Percentiles rank a stretch among this genome's conserved stretches.
Conservation (phyloP, 2,797 vertebrate species). For the Halcyon smyrnensis region DNA sequence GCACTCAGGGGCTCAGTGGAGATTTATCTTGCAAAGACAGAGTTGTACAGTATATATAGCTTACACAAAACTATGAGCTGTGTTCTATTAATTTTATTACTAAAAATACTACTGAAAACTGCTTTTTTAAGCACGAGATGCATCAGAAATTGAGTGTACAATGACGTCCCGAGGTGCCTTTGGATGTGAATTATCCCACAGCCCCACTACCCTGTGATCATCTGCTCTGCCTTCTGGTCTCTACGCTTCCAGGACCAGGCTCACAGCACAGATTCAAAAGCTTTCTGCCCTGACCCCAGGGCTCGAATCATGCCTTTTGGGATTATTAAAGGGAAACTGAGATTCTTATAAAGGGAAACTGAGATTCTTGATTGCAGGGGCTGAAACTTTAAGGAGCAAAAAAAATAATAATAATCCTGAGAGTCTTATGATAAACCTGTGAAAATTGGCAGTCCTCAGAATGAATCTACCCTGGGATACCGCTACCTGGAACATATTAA, state of each 20-base stretch:
- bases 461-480: neutral
- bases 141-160: neutral
- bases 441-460: slow-evolving; percentile 23
- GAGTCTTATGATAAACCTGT: slow-evolving; percentile 28
- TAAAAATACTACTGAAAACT: neutral
- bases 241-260: neutral
- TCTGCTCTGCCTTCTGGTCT: neutral
- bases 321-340: slow-evolving; percentile 10
- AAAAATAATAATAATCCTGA: neutral
- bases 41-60: neutral
- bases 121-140: neutral
- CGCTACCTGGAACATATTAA: neutral
- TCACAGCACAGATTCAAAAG: neutral
- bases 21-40: neutral
- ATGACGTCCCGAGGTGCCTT: neutral
- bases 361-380: neutral
- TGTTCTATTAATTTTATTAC: neutral
- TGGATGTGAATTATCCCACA: neutral
- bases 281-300: neutral
- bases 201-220: neutral
- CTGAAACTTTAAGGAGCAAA: neutral
- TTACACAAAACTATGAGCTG: neutral
- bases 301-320: neutral
- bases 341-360: neutral
- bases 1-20: accelerated